These are phyloP conservation scores for pig (Sus scrofa) DNA, from an alignment of 2,113 vertebrate species.

Conservation along the genomic window T2T-Sscrofa CM000820.6:18927001-18927500, in stretches of 20 bases:
- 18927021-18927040: neutral
- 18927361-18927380: neutral
- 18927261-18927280: neutral
- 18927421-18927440: neutral
- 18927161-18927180: slow-evolving; percentile 9
- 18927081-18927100: slow-evolving; percentile 33
- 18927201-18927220: slow-evolving; percentile 4
- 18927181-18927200: neutral
- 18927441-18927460: slow-evolving; percentile 63
- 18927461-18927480: slow-evolving; percentile 37
- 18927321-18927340: neutral
- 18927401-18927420: slow-evolving; percentile 25
- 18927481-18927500: neutral
- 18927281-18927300: slow-evolving; percentile 45
- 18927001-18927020: neutral
- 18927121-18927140: neutral
- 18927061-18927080: neutral
- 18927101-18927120: slow-evolving; percentile 26
- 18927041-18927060: neutral
- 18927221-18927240: neutral
- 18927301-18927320: neutral
- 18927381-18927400: neutral
- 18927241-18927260: slow-evolving; percentile 20
- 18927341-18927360: neutral
- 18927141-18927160: neutral